Evolutionary conservation across 2,888 invertebrate genomes (phyloP), one percentile per base, ranked within the genome.

Genomic region (Xanthorhoe designata): DNA sequence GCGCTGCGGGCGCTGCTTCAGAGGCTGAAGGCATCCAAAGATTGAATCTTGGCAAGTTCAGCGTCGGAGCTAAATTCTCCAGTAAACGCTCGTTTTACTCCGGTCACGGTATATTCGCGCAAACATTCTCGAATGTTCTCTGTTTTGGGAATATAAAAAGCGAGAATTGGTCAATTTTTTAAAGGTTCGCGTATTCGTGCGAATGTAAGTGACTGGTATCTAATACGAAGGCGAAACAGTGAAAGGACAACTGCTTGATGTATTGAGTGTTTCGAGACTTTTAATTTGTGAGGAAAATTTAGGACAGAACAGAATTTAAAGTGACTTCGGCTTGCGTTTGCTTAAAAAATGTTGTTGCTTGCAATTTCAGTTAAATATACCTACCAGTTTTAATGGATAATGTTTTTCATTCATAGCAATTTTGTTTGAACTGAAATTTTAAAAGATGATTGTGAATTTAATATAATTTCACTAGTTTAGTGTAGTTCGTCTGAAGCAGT

Each of bases 1-100:
- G 92, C 92, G 95, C 97, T 86, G 96, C 98, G 50, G 94, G 97
- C 98, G 81, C 94, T 98, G 53, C 92, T 99, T 58, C 94, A 94
- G 70, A 95, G 95, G 75, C 95, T 97, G 72, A 69, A 55, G 29
- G 55, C 66, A 57, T 57, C 58, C 50, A 61, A 18, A 18, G 24
- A 68, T 13, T 68, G 51, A 64, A 38, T 47, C 68, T 70, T 57
- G 58, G 66, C 18, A 4, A 51, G 54, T 57, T 50, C 53, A 55
- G 63, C 49, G 10, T 56, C 42, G 53, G 61, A 51, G 60, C 60
- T 15, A 64, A 64, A 55, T 55, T 64, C 3, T 15, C 29, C 32
- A 54, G 66, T 64, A 13, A 42, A 13, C 38, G 0, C 5, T 42
- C 13, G 13, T 42, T 13, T 35, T 35, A 24, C 24, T n/a, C n/a